These are phyloP conservation scores for Euzophera pinguis DNA, from an alignment of 2,888 invertebrate genomes.

Conservation along the genomic window DNA sequence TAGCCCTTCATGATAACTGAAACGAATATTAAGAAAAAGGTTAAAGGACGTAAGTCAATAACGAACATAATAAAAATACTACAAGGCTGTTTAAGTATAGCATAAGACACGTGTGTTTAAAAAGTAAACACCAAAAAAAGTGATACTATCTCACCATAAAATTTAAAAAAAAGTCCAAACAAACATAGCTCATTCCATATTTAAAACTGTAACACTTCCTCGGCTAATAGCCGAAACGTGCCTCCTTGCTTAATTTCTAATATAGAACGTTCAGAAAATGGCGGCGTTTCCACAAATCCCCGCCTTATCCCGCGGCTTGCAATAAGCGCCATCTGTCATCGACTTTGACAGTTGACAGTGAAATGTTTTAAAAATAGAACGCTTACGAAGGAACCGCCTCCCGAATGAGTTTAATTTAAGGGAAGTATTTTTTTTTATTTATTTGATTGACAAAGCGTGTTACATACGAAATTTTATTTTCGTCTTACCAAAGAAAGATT, in stretches of 20 bases:
- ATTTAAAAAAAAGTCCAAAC: slow-evolving; percentile 16
- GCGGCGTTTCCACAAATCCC: slow-evolving; percentile 43
- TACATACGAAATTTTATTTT: no score
- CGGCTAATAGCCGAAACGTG: slow-evolving; percentile 51
- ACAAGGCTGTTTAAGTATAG: neutral
- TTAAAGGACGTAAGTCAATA: neutral
- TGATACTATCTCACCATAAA: slow-evolving; percentile 9
- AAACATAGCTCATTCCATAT: slow-evolving; percentile 17
- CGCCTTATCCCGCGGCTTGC: slow-evolving; percentile 41
- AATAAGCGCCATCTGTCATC: slow-evolving; percentile 73
- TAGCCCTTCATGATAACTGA: no score
- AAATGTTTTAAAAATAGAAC: slow-evolving; percentile 60
- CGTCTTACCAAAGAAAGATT: no score
- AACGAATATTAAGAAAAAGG: neutral
- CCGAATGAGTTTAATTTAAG: slow-evolving; percentile 7
- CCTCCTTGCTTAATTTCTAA: slow-evolving; percentile 45
- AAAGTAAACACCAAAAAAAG: slow-evolving; percentile 8
- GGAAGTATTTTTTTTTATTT: slow-evolving; percentile 5
- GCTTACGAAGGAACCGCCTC: slow-evolving; percentile 23
- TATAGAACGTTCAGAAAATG: slow-evolving; percentile 42
- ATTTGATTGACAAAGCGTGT: neutral
- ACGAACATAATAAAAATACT: neutral
- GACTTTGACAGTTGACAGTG: slow-evolving; percentile 69
- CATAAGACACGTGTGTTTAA: slow-evolving; percentile 5
- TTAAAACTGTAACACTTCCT: slow-evolving; percentile 28